phyloP scores from a whole-genome alignment of 2,888 invertebrate genomes.

The Pristionchus japonicus region DNA sequence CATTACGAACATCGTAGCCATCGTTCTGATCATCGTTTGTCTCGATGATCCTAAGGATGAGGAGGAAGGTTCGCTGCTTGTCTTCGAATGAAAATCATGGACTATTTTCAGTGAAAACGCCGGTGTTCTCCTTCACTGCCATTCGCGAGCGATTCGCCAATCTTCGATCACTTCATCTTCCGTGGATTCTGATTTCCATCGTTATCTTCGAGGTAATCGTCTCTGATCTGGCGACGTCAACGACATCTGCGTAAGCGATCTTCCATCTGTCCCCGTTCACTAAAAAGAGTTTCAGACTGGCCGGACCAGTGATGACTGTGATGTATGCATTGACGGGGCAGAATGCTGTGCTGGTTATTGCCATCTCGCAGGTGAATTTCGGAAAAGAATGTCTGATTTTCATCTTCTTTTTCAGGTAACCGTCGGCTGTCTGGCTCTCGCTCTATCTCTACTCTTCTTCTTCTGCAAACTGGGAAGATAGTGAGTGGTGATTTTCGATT shows the following conservation, averaged over 20 bases:
- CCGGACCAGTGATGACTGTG: background rate
- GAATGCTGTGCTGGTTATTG: background rate
- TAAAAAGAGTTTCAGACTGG: background rate
- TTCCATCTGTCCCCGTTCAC: background rate
- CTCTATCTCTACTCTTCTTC: background rate
- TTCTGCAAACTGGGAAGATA: slow-evolving; percentile 10
- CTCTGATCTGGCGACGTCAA: background rate
- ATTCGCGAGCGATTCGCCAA: background rate
- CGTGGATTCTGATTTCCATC: slow-evolving; percentile 4
- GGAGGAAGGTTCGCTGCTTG: background rate
- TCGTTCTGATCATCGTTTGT: background rate
- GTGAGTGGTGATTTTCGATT: background rate
- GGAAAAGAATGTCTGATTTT: too few species aligned
- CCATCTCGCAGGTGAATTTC: background rate
- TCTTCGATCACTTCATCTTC: background rate
- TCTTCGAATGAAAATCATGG: background rate
- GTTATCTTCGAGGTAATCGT: slow-evolving; percentile 4
- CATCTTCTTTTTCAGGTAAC: background rate
- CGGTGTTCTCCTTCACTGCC: background rate
- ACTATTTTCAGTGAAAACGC: background rate
- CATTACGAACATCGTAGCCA: background rate
- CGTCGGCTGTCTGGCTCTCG: background rate
- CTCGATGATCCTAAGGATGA: slow-evolving; percentile 9
- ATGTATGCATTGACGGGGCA: background rate
- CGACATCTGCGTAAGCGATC: background rate